phyloP scores from a whole-genome alignment of 1,140 invertebrate genomes.

The Telenomus remus region DNA sequence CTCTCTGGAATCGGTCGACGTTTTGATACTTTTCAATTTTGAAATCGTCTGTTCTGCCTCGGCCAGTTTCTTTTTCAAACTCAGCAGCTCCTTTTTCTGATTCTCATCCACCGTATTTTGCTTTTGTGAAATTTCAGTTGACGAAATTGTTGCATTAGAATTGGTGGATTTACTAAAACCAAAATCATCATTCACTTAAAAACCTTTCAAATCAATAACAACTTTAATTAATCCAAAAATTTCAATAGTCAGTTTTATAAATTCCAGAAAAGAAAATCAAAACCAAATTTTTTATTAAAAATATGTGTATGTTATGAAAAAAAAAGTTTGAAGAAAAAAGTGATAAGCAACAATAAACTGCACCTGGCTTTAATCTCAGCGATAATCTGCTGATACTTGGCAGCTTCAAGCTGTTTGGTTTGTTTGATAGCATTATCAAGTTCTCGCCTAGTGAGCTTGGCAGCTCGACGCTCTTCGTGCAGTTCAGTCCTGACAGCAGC shows the following conservation, averaged over 20 bases:
- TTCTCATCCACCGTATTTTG: slow-evolving; percentile 61
- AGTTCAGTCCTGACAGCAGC: slow-evolving; percentile 64
- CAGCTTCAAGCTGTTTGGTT: slow-evolving; percentile 58
- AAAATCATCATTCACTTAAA: too few species aligned
- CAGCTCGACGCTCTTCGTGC: slow-evolving; percentile 64
- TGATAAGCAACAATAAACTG: neutral
- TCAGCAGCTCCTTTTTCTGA: slow-evolving; percentile 61
- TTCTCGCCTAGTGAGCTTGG: slow-evolving; percentile 62
- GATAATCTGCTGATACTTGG: slow-evolving; percentile 63
- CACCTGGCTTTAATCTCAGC: slow-evolving; percentile 61
- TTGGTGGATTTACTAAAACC: too few species aligned
- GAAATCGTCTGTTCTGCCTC: slow-evolving; percentile 64
- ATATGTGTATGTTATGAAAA: too few species aligned
- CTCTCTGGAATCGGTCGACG: slow-evolving; percentile 31
- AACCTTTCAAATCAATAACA: too few species aligned
- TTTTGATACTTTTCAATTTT: slow-evolving; percentile 57
- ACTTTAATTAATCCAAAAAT: too few species aligned
- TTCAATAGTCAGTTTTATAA: too few species aligned
- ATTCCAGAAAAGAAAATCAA: too few species aligned
- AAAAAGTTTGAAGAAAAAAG: too few species aligned
- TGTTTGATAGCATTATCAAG: slow-evolving; percentile 62
- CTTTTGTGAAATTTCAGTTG: slow-evolving; percentile 40
- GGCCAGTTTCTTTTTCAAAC: slow-evolving; percentile 61
- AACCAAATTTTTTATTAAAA: too few species aligned
- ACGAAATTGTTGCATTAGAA: neutral